Percentiles rank a stretch among this genome's conserved stretches.
Conservation (phyloP, 92 coral and sea anemone genomes). For the Epizoanthus ramosus region DNA sequence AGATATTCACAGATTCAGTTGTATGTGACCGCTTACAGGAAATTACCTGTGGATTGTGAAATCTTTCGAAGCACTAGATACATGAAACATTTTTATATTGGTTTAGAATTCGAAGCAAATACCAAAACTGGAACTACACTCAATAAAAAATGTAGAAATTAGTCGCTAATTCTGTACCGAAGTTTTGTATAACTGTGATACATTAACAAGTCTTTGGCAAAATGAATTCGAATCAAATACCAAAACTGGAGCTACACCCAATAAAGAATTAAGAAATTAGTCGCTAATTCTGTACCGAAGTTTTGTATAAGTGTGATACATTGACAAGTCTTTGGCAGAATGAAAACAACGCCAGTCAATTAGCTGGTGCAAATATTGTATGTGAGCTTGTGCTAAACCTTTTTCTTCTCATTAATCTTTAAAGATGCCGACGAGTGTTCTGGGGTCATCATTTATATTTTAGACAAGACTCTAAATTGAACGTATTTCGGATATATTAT, state of each 20-base stretch:
- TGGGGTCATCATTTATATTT: too few relatives aligned
- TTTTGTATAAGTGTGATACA: background rate
- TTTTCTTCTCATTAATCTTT: background rate
- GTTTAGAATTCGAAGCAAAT: too few relatives aligned
- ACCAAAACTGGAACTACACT: background rate
- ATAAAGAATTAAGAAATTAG: background rate
- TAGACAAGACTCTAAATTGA: background rate
- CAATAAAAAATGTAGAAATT: background rate
- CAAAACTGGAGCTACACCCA: background rate
- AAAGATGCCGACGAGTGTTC: background rate
- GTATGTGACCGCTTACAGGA: too few relatives aligned
- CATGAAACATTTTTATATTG: too few relatives aligned
- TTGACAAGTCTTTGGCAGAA: background rate
- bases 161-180: background rate
- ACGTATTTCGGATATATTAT: background rate
- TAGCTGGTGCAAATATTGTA: conserved; percentile 3
- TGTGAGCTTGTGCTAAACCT: background rate
- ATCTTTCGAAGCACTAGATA: too few relatives aligned
- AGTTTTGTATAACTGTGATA: background rate
- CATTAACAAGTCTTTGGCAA: background rate
- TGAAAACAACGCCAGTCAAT: background rate
- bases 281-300: background rate
- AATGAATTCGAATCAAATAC: too few relatives aligned
- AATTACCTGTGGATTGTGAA: too few relatives aligned
- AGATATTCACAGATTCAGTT: too few relatives aligned